Evolutionary conservation across 2,797 vertebrate genomes (phyloP).

Genomic region (Macropodus opercularis): DNA sequence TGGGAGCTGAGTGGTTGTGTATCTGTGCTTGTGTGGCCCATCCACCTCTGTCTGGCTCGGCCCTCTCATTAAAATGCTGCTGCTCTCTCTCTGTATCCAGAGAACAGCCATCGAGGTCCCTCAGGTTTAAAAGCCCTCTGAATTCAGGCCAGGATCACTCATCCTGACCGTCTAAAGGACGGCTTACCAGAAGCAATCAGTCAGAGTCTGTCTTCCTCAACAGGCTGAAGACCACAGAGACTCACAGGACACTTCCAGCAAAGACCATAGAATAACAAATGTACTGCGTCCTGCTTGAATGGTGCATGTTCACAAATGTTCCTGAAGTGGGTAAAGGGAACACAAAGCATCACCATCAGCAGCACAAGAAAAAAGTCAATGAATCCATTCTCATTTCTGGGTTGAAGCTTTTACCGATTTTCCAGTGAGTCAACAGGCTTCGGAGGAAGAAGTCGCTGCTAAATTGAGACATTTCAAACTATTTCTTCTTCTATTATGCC

Average conservation of each 20-base stretch:
- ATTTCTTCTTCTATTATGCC: too few relatives aligned
- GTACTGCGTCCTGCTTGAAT: background rate
- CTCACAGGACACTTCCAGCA: background rate
- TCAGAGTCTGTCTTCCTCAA: slow-evolving; percentile 33
- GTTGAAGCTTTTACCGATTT: slow-evolving; percentile 47
- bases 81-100: slow-evolving; percentile 5
- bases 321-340: slow-evolving; percentile 2
- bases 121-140: slow-evolving; percentile 42
- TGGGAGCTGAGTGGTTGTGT: slow-evolving; percentile 18
- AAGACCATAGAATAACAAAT: background rate
- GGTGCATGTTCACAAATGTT: slow-evolving; percentile 15
- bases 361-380: slow-evolving; percentile 36
- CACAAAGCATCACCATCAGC: slow-evolving; percentile 13
- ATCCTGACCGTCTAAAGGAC: slow-evolving; percentile 33
- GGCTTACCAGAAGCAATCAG: slow-evolving; percentile 11
- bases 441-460: background rate
- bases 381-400: slow-evolving; percentile 38
- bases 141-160: slow-evolving; percentile 52
- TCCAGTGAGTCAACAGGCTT: slow-evolving; percentile 43
- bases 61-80: slow-evolving; percentile 52
- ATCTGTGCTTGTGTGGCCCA: slow-evolving; percentile 25
- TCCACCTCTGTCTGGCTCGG: slow-evolving; percentile 35
- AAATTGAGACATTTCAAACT: background rate
- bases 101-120: slow-evolving; percentile 26
- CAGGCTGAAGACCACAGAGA: slow-evolving; percentile 13